Evolutionary conservation across 1,140 invertebrate species (phyloP).

Genomic region (Magallana angulata): DNA sequence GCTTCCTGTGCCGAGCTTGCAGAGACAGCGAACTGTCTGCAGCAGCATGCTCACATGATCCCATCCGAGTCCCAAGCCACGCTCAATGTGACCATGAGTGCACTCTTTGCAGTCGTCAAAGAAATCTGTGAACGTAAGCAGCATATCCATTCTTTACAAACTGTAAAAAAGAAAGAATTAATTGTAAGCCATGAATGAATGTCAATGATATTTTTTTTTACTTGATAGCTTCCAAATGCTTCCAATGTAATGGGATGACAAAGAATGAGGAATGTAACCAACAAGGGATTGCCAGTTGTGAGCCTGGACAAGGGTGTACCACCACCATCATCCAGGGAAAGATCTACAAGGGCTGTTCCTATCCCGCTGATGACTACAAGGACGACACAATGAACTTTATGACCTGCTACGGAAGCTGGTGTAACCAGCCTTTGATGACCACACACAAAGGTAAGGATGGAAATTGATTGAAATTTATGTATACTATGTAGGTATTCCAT

Average conservation of each 20-base stretch:
- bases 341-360: constrained; percentile 44
- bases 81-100: constrained; percentile 35
- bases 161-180: neutral
- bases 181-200: neutral
- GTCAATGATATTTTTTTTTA: no score
- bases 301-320: constrained; percentile 35
- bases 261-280: constrained; percentile 37
- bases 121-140: constrained; percentile 36
- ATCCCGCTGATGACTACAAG: constrained; percentile 1
- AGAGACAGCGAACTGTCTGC: constrained; percentile 1
- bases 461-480: neutral
- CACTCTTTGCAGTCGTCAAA: neutral
- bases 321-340: neutral
- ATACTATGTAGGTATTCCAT: neutral
- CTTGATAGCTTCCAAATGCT: constrained; percentile 28
- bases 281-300: neutral
- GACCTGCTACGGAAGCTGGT: constrained; percentile 37
- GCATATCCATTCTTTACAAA: neutral
- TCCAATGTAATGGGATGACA: constrained; percentile 13
- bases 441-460: neutral
- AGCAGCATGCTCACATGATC: neutral
- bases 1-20: neutral
- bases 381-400: neutral
- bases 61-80: constrained; percentile 15
- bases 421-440: constrained; percentile 38